Conservation (phyloP, 2,113 vertebrate genomes). For the Daubentonia madagascariensis region DNA sequence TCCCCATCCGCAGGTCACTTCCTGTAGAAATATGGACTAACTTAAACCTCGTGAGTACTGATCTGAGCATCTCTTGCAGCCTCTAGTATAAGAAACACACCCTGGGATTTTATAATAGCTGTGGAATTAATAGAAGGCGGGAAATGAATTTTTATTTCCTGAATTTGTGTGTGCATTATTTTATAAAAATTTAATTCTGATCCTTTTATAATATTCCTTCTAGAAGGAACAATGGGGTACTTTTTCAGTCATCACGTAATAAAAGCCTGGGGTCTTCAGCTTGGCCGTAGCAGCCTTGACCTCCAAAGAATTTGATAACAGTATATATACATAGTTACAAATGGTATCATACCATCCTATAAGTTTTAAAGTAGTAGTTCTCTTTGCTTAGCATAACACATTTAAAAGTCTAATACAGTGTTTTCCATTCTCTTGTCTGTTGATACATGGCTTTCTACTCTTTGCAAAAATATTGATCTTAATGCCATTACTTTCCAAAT, state of each 20-base stretch:
- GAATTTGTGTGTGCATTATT: conserved; percentile 75
- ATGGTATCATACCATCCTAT: background rate
- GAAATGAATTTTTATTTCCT: conserved; percentile 79
- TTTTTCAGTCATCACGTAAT: conserved; percentile 46
- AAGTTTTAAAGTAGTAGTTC: background rate
- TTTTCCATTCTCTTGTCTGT: conserved; percentile 34
- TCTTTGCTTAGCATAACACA: conserved; percentile 41
- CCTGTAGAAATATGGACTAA: conserved; percentile 99
- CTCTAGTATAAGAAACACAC: conserved; percentile 89
- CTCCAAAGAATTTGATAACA: conserved; percentile 42
- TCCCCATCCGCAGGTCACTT: conserved; percentile 99
- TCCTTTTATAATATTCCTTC: conserved; percentile 62
- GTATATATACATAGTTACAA: conserved; percentile 21
- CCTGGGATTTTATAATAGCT: conserved; percentile 84
- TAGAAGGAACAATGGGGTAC: conserved; percentile 60
- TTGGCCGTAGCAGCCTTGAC: conserved; percentile 55
- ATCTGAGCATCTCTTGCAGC: conserved; percentile 93
- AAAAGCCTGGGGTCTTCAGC: conserved; percentile 53
- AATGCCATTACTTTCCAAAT: conserved; percentile 64
- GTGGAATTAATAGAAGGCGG: conserved; percentile 77
- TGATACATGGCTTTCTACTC: conserved; percentile 47
- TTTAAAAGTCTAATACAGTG: conserved; percentile 44
- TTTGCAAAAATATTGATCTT: conserved; percentile 52
- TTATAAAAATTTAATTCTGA: conserved; percentile 53
- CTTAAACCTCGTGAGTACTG: conserved; percentile 99